A percentile compares a stretch with the other conserved stretches of the same genome.
Evolutionary conservation across 2,888 invertebrate species (phyloP).

Genomic region (Pandemis corylana): DNA sequence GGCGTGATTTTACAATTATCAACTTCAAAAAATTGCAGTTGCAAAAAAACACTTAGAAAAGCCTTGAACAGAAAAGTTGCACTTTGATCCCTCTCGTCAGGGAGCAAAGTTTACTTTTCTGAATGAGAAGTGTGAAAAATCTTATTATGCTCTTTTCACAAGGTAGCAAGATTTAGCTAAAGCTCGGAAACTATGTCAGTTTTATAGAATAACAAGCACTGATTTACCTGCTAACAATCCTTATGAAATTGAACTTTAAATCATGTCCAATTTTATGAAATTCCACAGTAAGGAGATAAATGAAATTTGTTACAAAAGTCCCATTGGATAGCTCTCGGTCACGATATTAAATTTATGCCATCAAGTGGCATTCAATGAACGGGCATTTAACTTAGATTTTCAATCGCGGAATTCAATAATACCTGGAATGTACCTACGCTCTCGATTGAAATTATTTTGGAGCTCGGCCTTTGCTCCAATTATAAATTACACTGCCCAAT

Average conservation of each 20-base stretch:
- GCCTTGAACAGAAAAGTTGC: too few relatives aligned
- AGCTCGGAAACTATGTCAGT: background rate
- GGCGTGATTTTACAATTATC: too few relatives aligned
- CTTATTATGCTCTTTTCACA: background rate
- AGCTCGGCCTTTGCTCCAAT: slow-evolving; percentile 11
- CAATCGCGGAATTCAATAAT: slow-evolving; percentile 70
- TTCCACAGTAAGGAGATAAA: slow-evolving; percentile 76
- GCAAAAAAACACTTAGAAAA: too few relatives aligned
- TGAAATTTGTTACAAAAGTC: slow-evolving; percentile 83
- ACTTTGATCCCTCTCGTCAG: too few relatives aligned
- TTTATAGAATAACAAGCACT: background rate
- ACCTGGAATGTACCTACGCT: slow-evolving; percentile 50
- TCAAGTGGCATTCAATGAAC: slow-evolving; percentile 77
- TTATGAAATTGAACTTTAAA: slow-evolving; percentile 60
- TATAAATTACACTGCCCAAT: slow-evolving; percentile 27
- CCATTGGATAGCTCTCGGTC: slow-evolving; percentile 71
- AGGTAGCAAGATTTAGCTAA: background rate
- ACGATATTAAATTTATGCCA: slow-evolving; percentile 83
- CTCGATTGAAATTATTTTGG: slow-evolving; percentile 30
- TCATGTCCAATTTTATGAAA: slow-evolving; percentile 79
- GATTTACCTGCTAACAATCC: slow-evolving; percentile 52
- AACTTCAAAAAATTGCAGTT: too few relatives aligned
- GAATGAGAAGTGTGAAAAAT: background rate
- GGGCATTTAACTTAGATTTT: slow-evolving; percentile 75
- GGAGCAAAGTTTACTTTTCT: too few relatives aligned